Base-by-base conservation (phyloP, 2,888 invertebrate species). In the Euphydryas editha region DNA sequence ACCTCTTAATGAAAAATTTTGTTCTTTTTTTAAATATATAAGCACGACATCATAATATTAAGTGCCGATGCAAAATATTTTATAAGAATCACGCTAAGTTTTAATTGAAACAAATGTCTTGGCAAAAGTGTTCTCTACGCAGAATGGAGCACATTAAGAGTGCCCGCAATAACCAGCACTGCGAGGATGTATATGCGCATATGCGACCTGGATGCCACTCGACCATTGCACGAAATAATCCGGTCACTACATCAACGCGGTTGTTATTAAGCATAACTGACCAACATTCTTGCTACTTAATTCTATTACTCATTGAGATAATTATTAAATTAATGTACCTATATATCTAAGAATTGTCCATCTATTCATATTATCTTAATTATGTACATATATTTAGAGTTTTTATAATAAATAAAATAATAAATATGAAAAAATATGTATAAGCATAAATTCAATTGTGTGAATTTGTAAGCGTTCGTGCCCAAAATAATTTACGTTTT, bases 161-260 rank as follows among this genome's bases (percentile, higher is more conserved):
- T 79, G 81, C 74, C 79, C 78, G 85, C 84, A 78, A 81, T 84
- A 73, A 67, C 59, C 67, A 81, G 80, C 77, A 73, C 77, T 24
- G 81, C 78, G 79, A 75, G 72, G 77, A 65, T 70, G 70, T 68
- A 67, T 69, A 62, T 69, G 77, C 81, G 81, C 88, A 88, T 78
- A 81, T 87, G 87, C 84, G 91, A 82, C 90, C 90, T 87, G 86
- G 80, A 86, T 91, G 84, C 88, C 84, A 85, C 77, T 80, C 78
- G 81, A 85, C 86, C 88, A 83, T 86, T 83, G 82, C 88, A 76
- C 75, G 76, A 78, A 81, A 83, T 86, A 87, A 87, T 87, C 86
- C 89, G 83, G 80, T 81, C 81, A 83, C 86, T 86, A 86, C 86
- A 88, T 89, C 86, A 88, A 84, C 84, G 79, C 80, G 72, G 73